These are phyloP conservation scores for Alethe castanea DNA, from an alignment of 2,113 vertebrate species.

Conservation along the genomic window DNA sequence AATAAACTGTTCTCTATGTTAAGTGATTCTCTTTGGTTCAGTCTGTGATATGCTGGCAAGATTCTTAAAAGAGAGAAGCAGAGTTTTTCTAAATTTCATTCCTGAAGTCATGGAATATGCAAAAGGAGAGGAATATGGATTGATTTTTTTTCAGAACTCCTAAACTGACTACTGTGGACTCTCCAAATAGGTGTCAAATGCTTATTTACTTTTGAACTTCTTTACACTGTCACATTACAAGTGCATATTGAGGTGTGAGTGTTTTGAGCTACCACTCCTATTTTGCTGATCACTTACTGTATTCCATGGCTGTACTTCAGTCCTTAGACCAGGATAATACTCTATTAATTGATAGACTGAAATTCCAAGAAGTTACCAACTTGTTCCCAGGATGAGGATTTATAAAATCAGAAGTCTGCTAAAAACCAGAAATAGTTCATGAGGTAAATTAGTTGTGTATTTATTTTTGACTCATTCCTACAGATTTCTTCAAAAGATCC, in stretches of 20 bases:
- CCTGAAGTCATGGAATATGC: not conserved
- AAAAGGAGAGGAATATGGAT: not conserved
- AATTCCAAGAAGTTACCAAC: not conserved
- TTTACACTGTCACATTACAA: not conserved
- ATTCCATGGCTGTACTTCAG: not conserved
- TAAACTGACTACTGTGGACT: not conserved
- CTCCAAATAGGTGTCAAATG: not conserved
- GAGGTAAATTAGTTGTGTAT: not conserved
- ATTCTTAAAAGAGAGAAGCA: conserved; percentile 5
- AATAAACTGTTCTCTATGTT: conserved; percentile 52
- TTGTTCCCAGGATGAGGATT: not conserved
- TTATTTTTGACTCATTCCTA: not conserved
- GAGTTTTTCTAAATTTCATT: not conserved
- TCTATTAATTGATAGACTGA: not conserved
- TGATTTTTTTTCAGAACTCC: not conserved
- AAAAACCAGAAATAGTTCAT: not conserved
- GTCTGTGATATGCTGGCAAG: conserved; percentile 9
- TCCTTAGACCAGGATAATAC: not conserved
- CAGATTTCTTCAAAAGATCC: not conserved
- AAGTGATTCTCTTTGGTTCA: conserved; percentile 28
- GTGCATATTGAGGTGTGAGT: not conserved
- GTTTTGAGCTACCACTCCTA: not conserved
- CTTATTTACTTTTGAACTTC: conserved; percentile 10
- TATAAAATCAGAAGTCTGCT: not conserved
- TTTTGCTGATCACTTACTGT: not conserved